Evolutionary conservation across 2,888 invertebrate species (phyloP).

Genomic region (Tetragnatha montana): DNA sequence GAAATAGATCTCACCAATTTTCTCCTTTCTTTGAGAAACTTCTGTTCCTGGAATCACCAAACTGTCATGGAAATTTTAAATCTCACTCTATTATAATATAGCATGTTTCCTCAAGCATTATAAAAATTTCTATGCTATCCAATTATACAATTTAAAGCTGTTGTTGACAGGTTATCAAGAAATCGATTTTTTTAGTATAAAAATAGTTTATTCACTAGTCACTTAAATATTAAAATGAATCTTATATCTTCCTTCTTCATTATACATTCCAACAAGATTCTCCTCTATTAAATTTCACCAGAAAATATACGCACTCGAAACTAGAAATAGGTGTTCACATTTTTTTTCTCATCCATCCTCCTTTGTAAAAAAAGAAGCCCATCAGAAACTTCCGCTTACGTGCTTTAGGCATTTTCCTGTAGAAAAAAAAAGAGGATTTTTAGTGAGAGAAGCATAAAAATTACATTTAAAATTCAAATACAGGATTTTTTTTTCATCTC

Average conservation of each 20-base stretch:
- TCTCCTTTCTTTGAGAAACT: too few species aligned
- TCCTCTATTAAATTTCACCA: not conserved
- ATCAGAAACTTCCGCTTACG: conserved; percentile 1
- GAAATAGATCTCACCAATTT: too few species aligned
- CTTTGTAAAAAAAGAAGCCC: not conserved
- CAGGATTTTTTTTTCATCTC: conserved; percentile 11
- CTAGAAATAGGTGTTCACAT: not conserved
- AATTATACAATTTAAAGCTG: too few species aligned
- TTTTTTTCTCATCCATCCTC: not conserved
- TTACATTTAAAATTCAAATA: conserved; percentile 56
- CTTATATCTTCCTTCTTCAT: not conserved
- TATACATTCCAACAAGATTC: not conserved
- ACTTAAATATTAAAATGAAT: too few species aligned
- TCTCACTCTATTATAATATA: too few species aligned
- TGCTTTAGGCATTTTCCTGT: not conserved
- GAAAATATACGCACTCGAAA: not conserved
- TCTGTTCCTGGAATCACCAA: too few species aligned
- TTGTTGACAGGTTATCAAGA: too few species aligned
- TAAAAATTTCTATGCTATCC: too few species aligned
- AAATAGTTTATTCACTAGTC: too few species aligned
- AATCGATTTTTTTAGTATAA: too few species aligned
- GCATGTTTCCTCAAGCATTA: too few species aligned
- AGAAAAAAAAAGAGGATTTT: conserved; percentile 14
- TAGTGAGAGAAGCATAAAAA: conserved; percentile 42
- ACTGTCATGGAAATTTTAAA: too few species aligned